A percentile compares a stretch with the other conserved stretches of the same genome.
phyloP scores from a whole-genome alignment of 2,113 vertebrate species.

The Eleginops maclovinus region DNA sequence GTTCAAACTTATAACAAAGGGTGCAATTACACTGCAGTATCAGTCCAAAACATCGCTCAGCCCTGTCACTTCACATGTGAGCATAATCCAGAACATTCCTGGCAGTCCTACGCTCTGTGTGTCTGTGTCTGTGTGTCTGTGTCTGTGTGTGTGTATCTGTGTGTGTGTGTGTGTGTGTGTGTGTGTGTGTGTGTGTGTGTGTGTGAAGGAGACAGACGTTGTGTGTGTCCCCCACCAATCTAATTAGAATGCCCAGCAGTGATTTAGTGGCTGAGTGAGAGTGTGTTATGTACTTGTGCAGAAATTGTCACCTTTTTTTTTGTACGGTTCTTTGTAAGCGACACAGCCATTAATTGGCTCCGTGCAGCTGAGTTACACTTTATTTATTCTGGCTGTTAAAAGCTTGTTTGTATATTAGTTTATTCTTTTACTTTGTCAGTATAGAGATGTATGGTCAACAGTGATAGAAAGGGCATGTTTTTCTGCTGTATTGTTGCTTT shows the following conservation, averaged over 20 bases:
- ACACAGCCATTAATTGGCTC: neutral
- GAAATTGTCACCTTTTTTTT: slow-evolving; percentile 34
- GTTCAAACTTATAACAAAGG: too few relatives aligned
- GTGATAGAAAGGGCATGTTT: neutral
- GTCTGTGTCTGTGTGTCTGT: too few relatives aligned
- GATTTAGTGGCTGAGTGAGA: slow-evolving; percentile 24
- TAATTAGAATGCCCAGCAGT: slow-evolving; percentile 58
- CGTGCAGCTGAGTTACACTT: neutral
- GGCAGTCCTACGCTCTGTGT: slow-evolving; percentile 33
- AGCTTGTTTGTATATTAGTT: slow-evolving; percentile 10
- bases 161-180: slow-evolving; percentile 35
- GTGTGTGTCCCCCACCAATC: slow-evolving; percentile 39
- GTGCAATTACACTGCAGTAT: too few relatives aligned
- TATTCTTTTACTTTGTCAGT: neutral
- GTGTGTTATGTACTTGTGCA: slow-evolving; percentile 6
- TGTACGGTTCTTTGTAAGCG: neutral
- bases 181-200: slow-evolving; percentile 16
- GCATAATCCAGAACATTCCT: slow-evolving; percentile 61
- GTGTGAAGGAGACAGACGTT: slow-evolving; percentile 45
- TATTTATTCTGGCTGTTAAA: slow-evolving; percentile 6
- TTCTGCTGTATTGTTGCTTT: neutral
- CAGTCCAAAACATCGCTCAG: too few relatives aligned
- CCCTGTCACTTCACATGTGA: neutral
- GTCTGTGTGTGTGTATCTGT: too few relatives aligned
- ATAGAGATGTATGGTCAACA: neutral